A percentile compares a stretch with the other conserved stretches of the same genome.
phyloP scores from a whole-genome alignment of 2,888 invertebrate genomes.

The Marasmarcha lunaedactyla region DNA sequence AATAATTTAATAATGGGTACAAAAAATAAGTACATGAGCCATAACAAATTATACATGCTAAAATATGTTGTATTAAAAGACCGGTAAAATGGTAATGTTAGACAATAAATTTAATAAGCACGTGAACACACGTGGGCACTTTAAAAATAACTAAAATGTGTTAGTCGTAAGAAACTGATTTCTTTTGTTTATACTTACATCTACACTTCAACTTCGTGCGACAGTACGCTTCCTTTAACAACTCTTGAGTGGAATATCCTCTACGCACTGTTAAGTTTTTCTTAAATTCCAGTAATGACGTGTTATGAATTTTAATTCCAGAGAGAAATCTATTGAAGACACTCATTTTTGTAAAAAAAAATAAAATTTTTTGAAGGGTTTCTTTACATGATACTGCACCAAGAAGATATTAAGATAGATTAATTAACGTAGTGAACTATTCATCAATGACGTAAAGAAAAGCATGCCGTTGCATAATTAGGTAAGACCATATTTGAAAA shows the following conservation, averaged over 20 bases:
- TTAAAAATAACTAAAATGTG: constrained; percentile 9
- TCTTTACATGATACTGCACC: constrained; percentile 3
- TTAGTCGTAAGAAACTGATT: constrained; percentile 6
- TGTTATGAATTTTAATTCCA: constrained; percentile 29
- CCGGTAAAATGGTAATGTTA: too few species aligned
- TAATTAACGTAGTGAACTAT: too few species aligned
- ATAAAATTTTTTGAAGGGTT: constrained; percentile 1
- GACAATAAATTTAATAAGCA: too few species aligned
- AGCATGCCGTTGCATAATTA: constrained; percentile 25
- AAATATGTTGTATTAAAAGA: too few species aligned
- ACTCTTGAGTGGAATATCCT: constrained; percentile 46
- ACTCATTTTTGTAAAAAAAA: constrained; percentile 21
- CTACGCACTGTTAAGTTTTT: constrained; percentile 15
- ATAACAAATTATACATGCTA: not conserved
- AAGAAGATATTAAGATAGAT: too few species aligned
- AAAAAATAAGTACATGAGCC: not conserved
- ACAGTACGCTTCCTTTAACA: constrained; percentile 72
- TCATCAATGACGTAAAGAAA: constrained; percentile 14
- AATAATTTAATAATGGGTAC: not conserved
- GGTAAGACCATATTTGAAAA: too few species aligned
- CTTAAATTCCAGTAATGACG: not conserved
- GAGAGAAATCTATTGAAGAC: constrained; percentile 25
- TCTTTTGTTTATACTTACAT: constrained; percentile 71
- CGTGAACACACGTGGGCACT: constrained; percentile 3
- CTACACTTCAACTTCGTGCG: constrained; percentile 77